Conservation (phyloP, 1,140 invertebrate species). For the Zaprionus ornatus region DNA sequence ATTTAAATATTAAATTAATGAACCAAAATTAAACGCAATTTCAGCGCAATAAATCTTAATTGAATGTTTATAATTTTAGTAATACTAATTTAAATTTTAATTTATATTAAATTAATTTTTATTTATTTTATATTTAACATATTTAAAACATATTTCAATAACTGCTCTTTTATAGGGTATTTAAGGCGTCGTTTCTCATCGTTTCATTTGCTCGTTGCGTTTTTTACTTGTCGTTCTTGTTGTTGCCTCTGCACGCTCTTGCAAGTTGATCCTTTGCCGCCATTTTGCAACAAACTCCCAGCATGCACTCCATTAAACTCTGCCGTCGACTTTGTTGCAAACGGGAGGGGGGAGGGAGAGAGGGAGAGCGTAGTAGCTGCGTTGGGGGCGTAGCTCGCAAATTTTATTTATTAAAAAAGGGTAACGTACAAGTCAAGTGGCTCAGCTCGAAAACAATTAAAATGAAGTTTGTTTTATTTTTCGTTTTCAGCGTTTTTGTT, state of each 20-base stretch:
- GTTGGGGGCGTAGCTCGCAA: constrained; percentile 42
- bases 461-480: constrained; percentile 65
- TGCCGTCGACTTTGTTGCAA: constrained; percentile 76
- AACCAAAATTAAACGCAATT: no score
- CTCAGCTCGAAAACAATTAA: constrained; percentile 81
- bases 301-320: constrained; percentile 79
- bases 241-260: constrained; percentile 37
- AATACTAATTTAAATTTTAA: no score
- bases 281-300: constrained; percentile 75
- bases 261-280: constrained; percentile 80
- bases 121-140: not conserved
- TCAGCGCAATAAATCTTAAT: no score
- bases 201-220: constrained; percentile 18
- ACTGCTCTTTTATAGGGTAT: constrained; percentile 1
- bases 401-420: constrained; percentile 81
- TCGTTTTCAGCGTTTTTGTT: constrained; percentile 3
- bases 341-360: not conserved
- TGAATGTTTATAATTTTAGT: no score
- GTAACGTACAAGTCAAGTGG: constrained; percentile 77
- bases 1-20: no score
- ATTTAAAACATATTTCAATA: not conserved
- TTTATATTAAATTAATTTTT: no score
- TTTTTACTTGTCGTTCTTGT: constrained; percentile 34
- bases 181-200: not conserved
- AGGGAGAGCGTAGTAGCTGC: not conserved